Evolutionary conservation across 1,140 invertebrate species (phyloP).

Genomic region (Dendrolimus punctatus): DNA sequence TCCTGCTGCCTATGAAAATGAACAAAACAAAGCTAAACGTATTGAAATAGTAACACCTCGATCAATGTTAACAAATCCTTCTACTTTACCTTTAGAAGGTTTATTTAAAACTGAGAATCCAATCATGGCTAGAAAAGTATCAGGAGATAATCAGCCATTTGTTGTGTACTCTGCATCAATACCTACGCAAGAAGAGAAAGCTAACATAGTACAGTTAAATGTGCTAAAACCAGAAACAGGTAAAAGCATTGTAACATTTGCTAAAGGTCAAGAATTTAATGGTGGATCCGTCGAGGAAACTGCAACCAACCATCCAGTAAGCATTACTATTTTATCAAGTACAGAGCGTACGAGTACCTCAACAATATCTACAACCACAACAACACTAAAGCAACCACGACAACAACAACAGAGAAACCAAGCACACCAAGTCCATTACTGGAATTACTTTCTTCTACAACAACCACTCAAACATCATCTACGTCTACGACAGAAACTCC

Average conservation of each 20-base stretch:
- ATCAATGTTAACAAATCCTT: slow-evolving; percentile 66
- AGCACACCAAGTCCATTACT: slow-evolving; percentile 38
- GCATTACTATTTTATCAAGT: slow-evolving; percentile 39
- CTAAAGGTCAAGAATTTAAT: slow-evolving; percentile 55
- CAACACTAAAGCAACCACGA: background rate
- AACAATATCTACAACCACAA: slow-evolving; percentile 11
- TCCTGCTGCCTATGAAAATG: slow-evolving; percentile 64
- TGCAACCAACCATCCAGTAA: slow-evolving; percentile 38
- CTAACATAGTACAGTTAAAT: slow-evolving; percentile 47
- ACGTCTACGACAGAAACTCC: slow-evolving; percentile 20
- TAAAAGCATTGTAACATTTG: slow-evolving; percentile 45
- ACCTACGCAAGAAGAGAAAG: slow-evolving; percentile 37
- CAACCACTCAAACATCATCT: slow-evolving; percentile 19
- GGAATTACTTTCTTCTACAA: slow-evolving; percentile 27
- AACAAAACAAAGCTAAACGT: slow-evolving; percentile 35
- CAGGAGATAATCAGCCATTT: slow-evolving; percentile 53
- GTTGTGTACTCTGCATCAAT: slow-evolving; percentile 61
- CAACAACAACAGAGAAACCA: slow-evolving; percentile 16
- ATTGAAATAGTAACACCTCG: slow-evolving; percentile 53
- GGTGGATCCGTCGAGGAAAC: slow-evolving; percentile 34
- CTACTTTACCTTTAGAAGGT: slow-evolving; percentile 76
- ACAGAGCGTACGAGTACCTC: slow-evolving; percentile 17
- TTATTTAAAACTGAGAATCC: slow-evolving; percentile 73
- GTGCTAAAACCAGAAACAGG: slow-evolving; percentile 44
- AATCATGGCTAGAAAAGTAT: slow-evolving; percentile 29